Conservation (phyloP, 2,113 vertebrate species). For the Hippoglossus stenolepis region DNA sequence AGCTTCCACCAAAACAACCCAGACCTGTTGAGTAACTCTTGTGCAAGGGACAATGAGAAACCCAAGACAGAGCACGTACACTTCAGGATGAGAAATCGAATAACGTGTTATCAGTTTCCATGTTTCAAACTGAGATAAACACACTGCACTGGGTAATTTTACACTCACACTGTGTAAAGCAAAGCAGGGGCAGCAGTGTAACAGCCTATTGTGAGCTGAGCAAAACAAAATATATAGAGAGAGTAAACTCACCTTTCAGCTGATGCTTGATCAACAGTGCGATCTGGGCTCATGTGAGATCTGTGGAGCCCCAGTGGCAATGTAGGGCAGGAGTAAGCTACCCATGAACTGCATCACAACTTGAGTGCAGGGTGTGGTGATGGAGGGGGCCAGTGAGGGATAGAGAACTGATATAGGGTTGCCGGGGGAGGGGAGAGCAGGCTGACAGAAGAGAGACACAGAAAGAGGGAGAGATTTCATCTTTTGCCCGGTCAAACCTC, state of each 20-base stretch:
- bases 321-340: constrained; percentile 43
- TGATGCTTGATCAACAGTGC: constrained; percentile 38
- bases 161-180: constrained; percentile 11
- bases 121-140: constrained; percentile 23
- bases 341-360: constrained; percentile 61
- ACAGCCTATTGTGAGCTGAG: not conserved
- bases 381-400: constrained; percentile 64
- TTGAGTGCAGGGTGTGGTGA: constrained; percentile 65
- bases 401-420: constrained; percentile 42
- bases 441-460: constrained; percentile 46
- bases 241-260: constrained; percentile 64
- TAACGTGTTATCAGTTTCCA: constrained; percentile 8
- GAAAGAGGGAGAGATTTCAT: constrained; percentile 60
- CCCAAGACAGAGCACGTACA: constrained; percentile 11
- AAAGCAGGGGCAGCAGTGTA: not conserved
- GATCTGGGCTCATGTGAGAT: constrained; percentile 27
- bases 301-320: constrained; percentile 49
- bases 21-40: constrained; percentile 69
- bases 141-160: not conserved
- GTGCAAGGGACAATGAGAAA: constrained; percentile 44
- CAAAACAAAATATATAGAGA: constrained; percentile 18
- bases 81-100: constrained; percentile 32
- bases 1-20: constrained; percentile 66
- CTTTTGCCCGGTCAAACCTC: constrained; percentile 61
- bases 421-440: constrained; percentile 39